These are phyloP conservation scores for Gastrophysa polygoni DNA, from an alignment of 2,888 invertebrate species.

Conservation along the genomic window DNA sequence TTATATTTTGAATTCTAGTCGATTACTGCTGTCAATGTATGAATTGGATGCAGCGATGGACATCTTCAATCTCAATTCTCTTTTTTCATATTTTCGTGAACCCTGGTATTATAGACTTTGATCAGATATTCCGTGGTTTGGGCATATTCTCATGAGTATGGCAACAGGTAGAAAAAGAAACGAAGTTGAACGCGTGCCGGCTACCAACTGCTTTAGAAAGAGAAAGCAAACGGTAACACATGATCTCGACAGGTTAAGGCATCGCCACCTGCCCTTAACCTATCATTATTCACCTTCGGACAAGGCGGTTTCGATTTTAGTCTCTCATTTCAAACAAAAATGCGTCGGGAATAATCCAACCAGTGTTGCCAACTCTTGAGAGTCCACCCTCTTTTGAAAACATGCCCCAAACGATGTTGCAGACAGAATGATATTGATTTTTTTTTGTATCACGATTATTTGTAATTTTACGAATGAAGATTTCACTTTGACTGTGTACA, in stretches of 20 bases:
- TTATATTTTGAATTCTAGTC: too few species aligned
- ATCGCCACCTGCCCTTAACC: slow-evolving; percentile 44
- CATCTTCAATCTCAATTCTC: too few species aligned
- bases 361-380: slow-evolving; percentile 16
- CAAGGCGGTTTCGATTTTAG: slow-evolving; percentile 9
- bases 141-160: not conserved
- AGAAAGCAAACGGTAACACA: slow-evolving; percentile 46
- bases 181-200: slow-evolving; percentile 52
- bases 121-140: not conserved
- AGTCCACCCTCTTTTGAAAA: not conserved
- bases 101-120: too few species aligned
- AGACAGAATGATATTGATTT: too few species aligned
- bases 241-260: slow-evolving; percentile 31
- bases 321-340: slow-evolving; percentile 27
- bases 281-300: slow-evolving; percentile 31
- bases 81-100: too few species aligned
- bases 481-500: too few species aligned
- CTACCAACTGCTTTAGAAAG: slow-evolving; percentile 51
- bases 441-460: too few species aligned
- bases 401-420: not conserved
- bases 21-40: too few species aligned
- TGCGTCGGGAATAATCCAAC: slow-evolving; percentile 6
- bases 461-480: too few species aligned
- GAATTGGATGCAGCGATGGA: too few species aligned
- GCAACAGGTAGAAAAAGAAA: not conserved